phyloP scores from a whole-genome alignment of 1,140 invertebrate species.

The Drosophila eugracilis region DNA sequence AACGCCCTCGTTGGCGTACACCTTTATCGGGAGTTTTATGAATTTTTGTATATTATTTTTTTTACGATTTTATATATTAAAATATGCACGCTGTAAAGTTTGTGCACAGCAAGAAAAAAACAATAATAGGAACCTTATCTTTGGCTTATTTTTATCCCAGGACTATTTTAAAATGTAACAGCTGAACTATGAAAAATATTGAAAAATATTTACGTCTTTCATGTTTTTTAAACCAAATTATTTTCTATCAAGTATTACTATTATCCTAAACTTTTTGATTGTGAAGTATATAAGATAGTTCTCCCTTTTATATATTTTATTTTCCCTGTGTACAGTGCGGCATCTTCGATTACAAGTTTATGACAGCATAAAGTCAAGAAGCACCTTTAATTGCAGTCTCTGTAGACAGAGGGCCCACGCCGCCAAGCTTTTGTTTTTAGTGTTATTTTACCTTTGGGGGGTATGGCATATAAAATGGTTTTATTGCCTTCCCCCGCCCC shows the following conservation, averaged over 20 bases:
- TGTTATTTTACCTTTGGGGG: constrained; percentile 51
- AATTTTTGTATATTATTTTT: constrained; percentile 48
- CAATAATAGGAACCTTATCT: not conserved
- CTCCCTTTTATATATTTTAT: too few relatives aligned
- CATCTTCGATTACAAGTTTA: constrained; percentile 57
- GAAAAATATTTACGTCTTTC: too few relatives aligned
- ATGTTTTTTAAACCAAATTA: too few relatives aligned
- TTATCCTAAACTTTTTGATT: too few relatives aligned
- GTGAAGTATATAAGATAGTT: too few relatives aligned
- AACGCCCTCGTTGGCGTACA: constrained; percentile 31
- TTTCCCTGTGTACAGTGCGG: constrained; percentile 3
- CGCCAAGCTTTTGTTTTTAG: constrained; percentile 43
- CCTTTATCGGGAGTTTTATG: constrained; percentile 52
- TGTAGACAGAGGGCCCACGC: constrained; percentile 1
- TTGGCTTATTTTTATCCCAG: too few relatives aligned
- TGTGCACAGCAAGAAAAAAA: constrained; percentile 1
- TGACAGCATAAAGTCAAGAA: constrained; percentile 60
- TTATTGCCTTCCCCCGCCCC: constrained; percentile 36
- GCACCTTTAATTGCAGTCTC: constrained; percentile 45
- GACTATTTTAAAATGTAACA: too few relatives aligned
- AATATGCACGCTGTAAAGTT: constrained; percentile 17
- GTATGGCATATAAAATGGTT: constrained; percentile 42
- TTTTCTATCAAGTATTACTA: too few relatives aligned
- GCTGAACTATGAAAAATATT: too few relatives aligned
- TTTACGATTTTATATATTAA: constrained; percentile 41